Evolutionary conservation across 2,113 vertebrate genomes (phyloP), one percentile per base, ranked within the genome.

Genomic region (Athene cunicularia): DNA sequence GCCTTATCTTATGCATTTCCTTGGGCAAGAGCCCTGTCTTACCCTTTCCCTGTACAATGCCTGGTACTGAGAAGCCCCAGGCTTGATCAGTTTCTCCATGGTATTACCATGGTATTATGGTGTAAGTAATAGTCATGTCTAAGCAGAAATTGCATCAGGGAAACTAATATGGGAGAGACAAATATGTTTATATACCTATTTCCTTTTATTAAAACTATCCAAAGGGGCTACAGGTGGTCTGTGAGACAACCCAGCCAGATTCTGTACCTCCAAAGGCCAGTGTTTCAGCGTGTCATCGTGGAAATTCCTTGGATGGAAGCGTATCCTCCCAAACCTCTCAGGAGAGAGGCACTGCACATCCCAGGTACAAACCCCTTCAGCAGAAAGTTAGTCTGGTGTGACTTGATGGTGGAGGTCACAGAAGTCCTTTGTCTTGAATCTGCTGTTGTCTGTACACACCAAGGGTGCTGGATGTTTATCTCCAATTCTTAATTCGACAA

Each of bases 261-360:
- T 98, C 99, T 81, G 96, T 98, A 88, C 98, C 99, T 86, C 97
- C 98, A 26, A 96, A 98, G 13, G 94, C 98, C 26, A 98, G 98
- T 64, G 98, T 98, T 96, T 99, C 99, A 91, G 99, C 99, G 84
- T 99, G 99, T 98, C 99, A 98, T 47, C 99, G 98, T 97, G 99
- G 99, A 89, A 99, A 99, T 96, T 99, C 99, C 9, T 98, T 99
- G 59, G 99, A 99, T 87, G 99, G 99, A 98, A 98, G 99, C 6
- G 89, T 99, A 27, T 98, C 99, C 14, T 99, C 99, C 39, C 99
- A 99, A 63, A 97, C 98, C 37, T 98, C 98, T 53, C 97, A 98
- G 71, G 98, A 98, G 94, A 99, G 98, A 97, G 98, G 98, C 37
- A 97, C 98, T 8, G 93, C 98, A 5, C 99, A 99, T 97, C 99